Conservation (phyloP, 1,140 invertebrate species). For the Popillia japonica region DNA sequence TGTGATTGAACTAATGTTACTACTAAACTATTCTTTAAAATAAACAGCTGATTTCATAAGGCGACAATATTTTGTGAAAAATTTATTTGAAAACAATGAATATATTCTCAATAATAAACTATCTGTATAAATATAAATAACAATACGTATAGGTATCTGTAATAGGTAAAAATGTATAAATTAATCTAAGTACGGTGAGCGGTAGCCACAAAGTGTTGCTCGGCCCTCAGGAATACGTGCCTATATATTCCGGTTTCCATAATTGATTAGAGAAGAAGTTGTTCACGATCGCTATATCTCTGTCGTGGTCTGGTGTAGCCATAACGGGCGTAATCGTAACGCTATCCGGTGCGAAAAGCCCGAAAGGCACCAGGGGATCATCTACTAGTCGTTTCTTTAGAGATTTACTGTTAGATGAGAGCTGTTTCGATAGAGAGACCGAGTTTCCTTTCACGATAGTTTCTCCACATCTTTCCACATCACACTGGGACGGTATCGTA, state of each 20-base stretch:
- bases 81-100: slow-evolving; percentile 40
- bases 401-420: slow-evolving; percentile 9
- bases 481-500: slow-evolving; percentile 35
- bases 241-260: slow-evolving; percentile 67
- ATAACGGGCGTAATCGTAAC: slow-evolving; percentile 61
- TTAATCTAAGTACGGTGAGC: slow-evolving; percentile 48
- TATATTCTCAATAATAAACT: slow-evolving; percentile 36
- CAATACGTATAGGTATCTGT: slow-evolving; percentile 57
- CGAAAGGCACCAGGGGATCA: slow-evolving; percentile 60
- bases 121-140: slow-evolving; percentile 59
- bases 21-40: neutral
- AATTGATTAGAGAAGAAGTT: slow-evolving; percentile 67
- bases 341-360: slow-evolving; percentile 59
- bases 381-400: slow-evolving; percentile 50
- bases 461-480: slow-evolving; percentile 29
- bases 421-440: slow-evolving; percentile 36
- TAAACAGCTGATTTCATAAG: neutral
- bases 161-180: slow-evolving; percentile 49
- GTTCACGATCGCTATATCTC: slow-evolving; percentile 63
- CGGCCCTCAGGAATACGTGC: slow-evolving; percentile 56
- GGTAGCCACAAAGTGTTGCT: neutral
- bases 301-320: slow-evolving; percentile 58
- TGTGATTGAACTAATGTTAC: too few relatives aligned
- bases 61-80: slow-evolving; percentile 22
- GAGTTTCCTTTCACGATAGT: slow-evolving; percentile 44